phyloP scores from a whole-genome alignment of 2,888 invertebrate species.

The Heliconius ismenius region DNA sequence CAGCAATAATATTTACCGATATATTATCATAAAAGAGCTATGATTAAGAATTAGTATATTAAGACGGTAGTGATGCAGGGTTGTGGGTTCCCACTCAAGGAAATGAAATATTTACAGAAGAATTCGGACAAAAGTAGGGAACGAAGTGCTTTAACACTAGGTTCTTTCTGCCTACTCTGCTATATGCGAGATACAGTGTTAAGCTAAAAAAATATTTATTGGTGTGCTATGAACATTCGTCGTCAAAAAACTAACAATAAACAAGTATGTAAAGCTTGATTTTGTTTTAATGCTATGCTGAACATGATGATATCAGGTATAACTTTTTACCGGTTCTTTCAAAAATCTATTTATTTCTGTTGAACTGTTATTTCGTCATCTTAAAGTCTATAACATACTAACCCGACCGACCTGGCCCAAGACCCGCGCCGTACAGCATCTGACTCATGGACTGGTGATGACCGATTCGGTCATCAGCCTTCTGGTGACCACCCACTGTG shows the following conservation, averaged over 20 bases:
- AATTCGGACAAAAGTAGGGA: not conserved
- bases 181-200: too few relatives aligned
- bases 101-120: not conserved
- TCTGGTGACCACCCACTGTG: conserved; percentile 75
- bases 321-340: too few relatives aligned
- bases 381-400: conserved; percentile 37
- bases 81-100: not conserved
- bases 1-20: too few relatives aligned
- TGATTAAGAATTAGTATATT: too few relatives aligned
- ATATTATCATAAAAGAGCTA: too few relatives aligned
- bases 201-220: too few relatives aligned
- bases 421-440: conserved; percentile 78
- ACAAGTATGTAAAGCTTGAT: too few relatives aligned
- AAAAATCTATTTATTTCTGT: too few relatives aligned
- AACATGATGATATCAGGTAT: too few relatives aligned
- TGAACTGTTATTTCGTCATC: not conserved
- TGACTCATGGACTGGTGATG: conserved; percentile 80
- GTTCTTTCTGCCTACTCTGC: not conserved
- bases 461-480: conserved; percentile 73
- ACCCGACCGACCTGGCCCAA: conserved; percentile 79
- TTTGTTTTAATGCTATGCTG: too few relatives aligned
- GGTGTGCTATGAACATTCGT: too few relatives aligned
- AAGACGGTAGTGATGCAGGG: not conserved
- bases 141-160: not conserved
- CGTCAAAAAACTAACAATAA: too few relatives aligned